A percentile compares a stretch with the other conserved stretches of the same genome.
phyloP scores from a whole-genome alignment of 1,140 invertebrate species.

The Ceratitis capitata region DNA sequence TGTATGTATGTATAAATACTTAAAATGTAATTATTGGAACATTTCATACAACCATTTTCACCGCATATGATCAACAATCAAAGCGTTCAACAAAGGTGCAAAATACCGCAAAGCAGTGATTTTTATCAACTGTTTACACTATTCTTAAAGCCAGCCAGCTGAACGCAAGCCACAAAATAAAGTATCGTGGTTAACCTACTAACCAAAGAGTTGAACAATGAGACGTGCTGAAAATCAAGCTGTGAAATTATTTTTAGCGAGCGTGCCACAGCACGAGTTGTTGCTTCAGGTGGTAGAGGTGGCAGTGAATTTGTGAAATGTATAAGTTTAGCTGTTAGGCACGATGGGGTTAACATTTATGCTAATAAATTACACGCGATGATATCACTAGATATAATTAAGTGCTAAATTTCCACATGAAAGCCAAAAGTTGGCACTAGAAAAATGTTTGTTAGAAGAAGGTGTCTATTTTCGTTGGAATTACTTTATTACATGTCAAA shows the following conservation, averaged over 20 bases:
- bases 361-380: constrained; percentile 37
- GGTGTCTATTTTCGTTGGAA: neutral
- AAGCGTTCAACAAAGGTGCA: neutral
- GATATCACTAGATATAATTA: constrained; percentile 37
- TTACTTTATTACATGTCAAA: constrained; percentile 31
- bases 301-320: neutral
- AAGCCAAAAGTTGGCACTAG: constrained; percentile 15
- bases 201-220: neutral
- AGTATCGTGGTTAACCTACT: constrained; percentile 4
- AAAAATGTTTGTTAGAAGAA: neutral
- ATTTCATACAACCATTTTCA: neutral
- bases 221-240: neutral
- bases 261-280: neutral
- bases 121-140: constrained; percentile 1
- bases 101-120: neutral
- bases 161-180: constrained; percentile 13
- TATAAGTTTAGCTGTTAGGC: constrained; percentile 18
- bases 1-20: too few species aligned
- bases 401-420: constrained; percentile 36
- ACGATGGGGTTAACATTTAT: constrained; percentile 4
- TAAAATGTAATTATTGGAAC: neutral
- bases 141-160: neutral
- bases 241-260: too few species aligned
- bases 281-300: neutral
- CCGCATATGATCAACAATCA: neutral